Percentiles rank a stretch among this genome's conserved stretches.
These are phyloP conservation scores for Chironomus striatipennis DNA, from an alignment of 1,140 invertebrate species.

Conservation along the genomic window DNA sequence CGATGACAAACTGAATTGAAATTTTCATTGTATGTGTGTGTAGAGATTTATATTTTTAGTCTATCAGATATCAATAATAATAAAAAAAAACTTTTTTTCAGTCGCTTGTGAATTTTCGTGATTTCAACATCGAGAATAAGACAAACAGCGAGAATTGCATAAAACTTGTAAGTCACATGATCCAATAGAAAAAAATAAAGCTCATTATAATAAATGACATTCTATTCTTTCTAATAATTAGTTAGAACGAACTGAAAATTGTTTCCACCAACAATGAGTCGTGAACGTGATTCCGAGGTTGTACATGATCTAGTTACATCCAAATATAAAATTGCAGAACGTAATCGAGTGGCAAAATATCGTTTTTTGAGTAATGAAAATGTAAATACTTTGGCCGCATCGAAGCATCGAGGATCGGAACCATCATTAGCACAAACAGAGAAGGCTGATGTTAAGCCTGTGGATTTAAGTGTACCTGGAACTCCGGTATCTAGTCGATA, in stretches of 20 bases:
- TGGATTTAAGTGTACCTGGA: neutral
- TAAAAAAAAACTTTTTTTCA: neutral
- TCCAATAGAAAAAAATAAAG: neutral
- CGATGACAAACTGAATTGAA: too few relatives aligned
- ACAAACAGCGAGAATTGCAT: neutral
- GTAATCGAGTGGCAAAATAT: constrained; percentile 14
- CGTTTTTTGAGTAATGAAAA: neutral
- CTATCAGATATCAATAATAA: neutral
- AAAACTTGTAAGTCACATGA: constrained; percentile 18
- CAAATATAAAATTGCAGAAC: constrained; percentile 19
- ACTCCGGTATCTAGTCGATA: neutral
- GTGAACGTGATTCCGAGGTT: constrained; percentile 17
- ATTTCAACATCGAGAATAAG: neutral
- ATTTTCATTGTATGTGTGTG: neutral
- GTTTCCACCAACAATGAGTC: neutral
- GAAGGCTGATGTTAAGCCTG: neutral
- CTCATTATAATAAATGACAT: neutral
- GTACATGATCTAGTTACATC: constrained; percentile 4
- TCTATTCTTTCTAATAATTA: neutral
- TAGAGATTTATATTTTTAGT: neutral
- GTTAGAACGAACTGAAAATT: neutral
- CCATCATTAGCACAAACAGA: constrained; percentile 12
- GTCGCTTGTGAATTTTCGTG: constrained; percentile 21
- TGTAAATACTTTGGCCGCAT: neutral
- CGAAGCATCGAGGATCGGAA: neutral